Conservation (phyloP, 1,140 invertebrate species). For the Zaprionus lachaisei region DNA sequence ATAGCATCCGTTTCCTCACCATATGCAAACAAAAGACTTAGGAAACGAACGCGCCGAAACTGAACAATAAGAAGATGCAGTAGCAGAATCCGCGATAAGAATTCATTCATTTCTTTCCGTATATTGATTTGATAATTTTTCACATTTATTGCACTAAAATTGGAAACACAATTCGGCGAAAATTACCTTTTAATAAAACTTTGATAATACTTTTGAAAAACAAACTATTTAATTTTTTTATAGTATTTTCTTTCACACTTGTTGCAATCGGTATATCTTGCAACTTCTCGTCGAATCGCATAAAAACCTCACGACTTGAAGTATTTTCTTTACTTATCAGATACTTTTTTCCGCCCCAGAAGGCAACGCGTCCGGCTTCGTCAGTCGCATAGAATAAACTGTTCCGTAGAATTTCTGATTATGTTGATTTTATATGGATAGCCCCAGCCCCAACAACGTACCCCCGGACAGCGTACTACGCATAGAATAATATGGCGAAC, state of each 20-base stretch:
- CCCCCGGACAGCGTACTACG: constrained; percentile 50
- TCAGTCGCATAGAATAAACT: constrained; percentile 77
- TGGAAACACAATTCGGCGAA: neutral
- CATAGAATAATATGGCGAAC: constrained; percentile 74
- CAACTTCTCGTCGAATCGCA: constrained; percentile 57
- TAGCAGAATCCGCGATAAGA: constrained; percentile 4
- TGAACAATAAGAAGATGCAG: constrained; percentile 47
- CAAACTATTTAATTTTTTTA: neutral
- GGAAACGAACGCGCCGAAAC: constrained; percentile 64
- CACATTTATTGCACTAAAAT: neutral
- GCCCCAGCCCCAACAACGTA: constrained; percentile 25
- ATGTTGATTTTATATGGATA: constrained; percentile 80
- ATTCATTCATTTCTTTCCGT: neutral
- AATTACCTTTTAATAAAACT: constrained; percentile 23
- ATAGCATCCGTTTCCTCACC: constrained; percentile 61
- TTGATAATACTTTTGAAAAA: neutral
- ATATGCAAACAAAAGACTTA: constrained; percentile 75
- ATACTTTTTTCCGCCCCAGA: constrained; percentile 19
- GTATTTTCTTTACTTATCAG: neutral
- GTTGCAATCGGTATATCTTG: constrained; percentile 61
- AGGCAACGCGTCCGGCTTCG: constrained; percentile 63
- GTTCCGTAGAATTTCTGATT: constrained; percentile 79
- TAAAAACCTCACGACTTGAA: constrained; percentile 57
- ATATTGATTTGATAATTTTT: neutral
- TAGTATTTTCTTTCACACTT: neutral